These are phyloP conservation scores for Tiliqua scincoides DNA, from an alignment of 2,113 vertebrate genomes.

Conservation along the genomic window DNA sequence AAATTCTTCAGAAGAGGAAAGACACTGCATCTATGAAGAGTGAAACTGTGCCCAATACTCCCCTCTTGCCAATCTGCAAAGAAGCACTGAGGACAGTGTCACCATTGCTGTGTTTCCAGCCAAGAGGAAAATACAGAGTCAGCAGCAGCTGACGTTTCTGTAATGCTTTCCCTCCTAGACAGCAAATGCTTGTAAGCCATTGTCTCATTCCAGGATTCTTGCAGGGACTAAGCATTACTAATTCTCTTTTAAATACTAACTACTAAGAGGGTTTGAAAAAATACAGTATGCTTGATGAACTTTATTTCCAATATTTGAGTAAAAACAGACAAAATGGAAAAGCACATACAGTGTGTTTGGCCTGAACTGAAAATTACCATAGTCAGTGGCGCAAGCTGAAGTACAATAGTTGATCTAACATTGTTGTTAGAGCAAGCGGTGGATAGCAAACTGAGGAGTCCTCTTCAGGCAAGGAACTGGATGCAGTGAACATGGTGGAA, in stretches of 20 bases:
- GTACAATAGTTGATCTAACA: background rate
- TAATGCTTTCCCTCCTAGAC: conserved; percentile 1
- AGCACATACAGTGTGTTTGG: background rate
- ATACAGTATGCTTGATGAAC: conserved; percentile 24
- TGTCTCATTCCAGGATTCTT: background rate
- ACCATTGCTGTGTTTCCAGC: conserved; percentile 35
- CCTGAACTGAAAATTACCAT: background rate
- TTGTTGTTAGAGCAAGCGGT: background rate
- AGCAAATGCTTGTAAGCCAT: background rate
- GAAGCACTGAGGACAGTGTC: conserved; percentile 35
- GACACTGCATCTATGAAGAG: conserved; percentile 29
- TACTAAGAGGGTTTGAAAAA: conserved; percentile 32
- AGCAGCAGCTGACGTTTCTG: conserved; percentile 23
- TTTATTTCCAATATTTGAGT: conserved; percentile 34
- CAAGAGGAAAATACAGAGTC: conserved; percentile 39
- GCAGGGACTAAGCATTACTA: background rate
- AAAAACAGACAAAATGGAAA: background rate
- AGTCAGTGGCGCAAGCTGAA: background rate
- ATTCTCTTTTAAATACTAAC: conserved; percentile 9
- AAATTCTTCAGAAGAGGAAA: conserved; percentile 37
- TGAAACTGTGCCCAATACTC: background rate
- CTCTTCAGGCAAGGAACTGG: background rate
- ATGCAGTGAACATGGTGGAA: background rate
- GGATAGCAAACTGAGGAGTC: background rate
- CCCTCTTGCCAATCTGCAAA: conserved; percentile 52